phyloP scores from a whole-genome alignment of 2,113 vertebrate genomes.

The Ascaphus truei region DNA sequence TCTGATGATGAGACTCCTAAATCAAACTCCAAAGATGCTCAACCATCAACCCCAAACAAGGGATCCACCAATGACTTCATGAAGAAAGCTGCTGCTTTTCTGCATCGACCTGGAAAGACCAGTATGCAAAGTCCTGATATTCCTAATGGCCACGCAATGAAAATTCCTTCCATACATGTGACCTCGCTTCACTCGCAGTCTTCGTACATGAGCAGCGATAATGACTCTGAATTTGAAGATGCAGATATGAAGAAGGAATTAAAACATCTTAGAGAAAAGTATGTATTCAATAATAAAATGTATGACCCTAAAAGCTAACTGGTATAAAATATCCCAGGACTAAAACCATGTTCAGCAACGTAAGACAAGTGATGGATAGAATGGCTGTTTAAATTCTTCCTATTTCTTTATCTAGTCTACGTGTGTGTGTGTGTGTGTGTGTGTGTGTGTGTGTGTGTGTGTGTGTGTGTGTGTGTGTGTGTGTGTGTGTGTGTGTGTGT shows the following conservation, averaged over 20 bases:
- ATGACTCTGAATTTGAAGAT: constrained; percentile 94
- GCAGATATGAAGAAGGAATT: constrained; percentile 88
- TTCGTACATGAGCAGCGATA: constrained; percentile 91
- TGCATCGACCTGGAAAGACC: constrained; percentile 79
- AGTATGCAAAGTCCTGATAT: constrained; percentile 74
- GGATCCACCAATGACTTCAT: constrained; percentile 76
- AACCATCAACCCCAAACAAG: constrained; percentile 57
- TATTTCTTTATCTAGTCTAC: no score
- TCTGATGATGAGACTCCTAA: constrained; percentile 78
- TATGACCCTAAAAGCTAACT: not conserved
- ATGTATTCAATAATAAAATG: constrained; percentile 33
- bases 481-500: no score
- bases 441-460: no score
- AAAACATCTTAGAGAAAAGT: constrained; percentile 92
- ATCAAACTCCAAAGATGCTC: constrained; percentile 53
- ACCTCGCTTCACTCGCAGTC: constrained; percentile 78
- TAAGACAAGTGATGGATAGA: no score
- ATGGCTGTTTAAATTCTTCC: no score
- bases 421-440: no score
- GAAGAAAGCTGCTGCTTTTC: constrained; percentile 84
- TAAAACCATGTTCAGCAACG: no score
- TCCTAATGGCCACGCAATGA: constrained; percentile 62
- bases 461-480: no score
- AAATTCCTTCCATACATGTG: constrained; percentile 73
- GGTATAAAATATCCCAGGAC: not conserved